A percentile compares a stretch with the other conserved stretches of the same genome.
These are phyloP conservation scores for Otis tarda DNA, from an alignment of 2,113 vertebrate genomes.

Conservation along the genomic window DNA sequence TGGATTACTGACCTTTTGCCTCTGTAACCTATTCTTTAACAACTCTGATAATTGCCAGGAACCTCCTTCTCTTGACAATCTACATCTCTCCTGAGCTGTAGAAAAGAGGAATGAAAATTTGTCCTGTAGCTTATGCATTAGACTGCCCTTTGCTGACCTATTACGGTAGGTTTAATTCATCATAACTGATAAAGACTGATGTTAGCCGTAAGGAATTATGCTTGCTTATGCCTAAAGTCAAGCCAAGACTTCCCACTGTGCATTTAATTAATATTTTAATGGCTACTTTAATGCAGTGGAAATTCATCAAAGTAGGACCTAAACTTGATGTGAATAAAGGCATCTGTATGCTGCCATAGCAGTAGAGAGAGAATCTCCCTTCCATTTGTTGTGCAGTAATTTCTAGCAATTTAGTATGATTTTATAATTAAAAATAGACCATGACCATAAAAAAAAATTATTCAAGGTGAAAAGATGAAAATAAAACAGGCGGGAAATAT, in stretches of 20 bases:
- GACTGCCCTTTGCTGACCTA: background rate
- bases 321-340: background rate
- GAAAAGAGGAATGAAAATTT: background rate
- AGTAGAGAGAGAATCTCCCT: background rate
- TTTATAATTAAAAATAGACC: background rate
- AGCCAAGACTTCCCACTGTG: background rate
- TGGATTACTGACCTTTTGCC: background rate
- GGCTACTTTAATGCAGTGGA: background rate
- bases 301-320: background rate
- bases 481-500: background rate
- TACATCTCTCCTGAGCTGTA: background rate
- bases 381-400: background rate
- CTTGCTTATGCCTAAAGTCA: background rate
- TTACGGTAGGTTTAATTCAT: background rate
- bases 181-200: background rate
- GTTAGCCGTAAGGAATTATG: background rate
- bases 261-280: constrained; percentile 36
- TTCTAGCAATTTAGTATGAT: background rate
- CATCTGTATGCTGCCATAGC: background rate
- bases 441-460: background rate
- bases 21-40: background rate
- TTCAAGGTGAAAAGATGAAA: background rate
- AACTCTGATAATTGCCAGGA: background rate
- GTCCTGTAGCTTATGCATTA: background rate
- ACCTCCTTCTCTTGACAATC: background rate